Conservation (phyloP, 1,140 invertebrate species). For the Xylocopa sonorina region DNA sequence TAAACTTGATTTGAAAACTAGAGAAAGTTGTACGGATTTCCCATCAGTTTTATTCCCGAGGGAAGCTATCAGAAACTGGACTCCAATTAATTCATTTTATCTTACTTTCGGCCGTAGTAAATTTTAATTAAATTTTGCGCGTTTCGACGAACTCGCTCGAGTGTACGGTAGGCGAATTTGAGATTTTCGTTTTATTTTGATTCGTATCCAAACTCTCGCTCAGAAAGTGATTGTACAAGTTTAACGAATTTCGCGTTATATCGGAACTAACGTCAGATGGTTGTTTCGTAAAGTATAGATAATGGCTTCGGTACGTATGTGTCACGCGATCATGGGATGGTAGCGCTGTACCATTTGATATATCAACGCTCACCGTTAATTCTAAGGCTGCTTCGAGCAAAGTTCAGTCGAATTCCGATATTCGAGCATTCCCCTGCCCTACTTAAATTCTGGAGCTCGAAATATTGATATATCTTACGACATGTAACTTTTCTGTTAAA, state of each 20-base stretch:
- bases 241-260: slow-evolving; percentile 31
- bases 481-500: neutral
- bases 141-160: neutral
- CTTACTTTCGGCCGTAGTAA: neutral
- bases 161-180: neutral
- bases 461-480: neutral
- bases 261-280: neutral
- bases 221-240: slow-evolving; percentile 32
- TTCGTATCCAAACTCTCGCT: neutral
- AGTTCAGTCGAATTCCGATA: slow-evolving; percentile 42
- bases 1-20: neutral
- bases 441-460: neutral
- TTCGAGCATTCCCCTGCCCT: neutral
- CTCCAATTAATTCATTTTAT: slow-evolving; percentile 27
- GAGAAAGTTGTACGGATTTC: neutral
- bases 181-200: slow-evolving; percentile 17
- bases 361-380: neutral
- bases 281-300: neutral
- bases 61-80: no score
- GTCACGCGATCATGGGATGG: slow-evolving; percentile 2
- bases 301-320: neutral
- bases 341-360: neutral
- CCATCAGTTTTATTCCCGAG: neutral
- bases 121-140: slow-evolving; percentile 43
- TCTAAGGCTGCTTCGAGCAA: neutral